Evolutionary conservation across 1,140 invertebrate genomes (phyloP).

Genomic region (Zaprionus vittiger): DNA sequence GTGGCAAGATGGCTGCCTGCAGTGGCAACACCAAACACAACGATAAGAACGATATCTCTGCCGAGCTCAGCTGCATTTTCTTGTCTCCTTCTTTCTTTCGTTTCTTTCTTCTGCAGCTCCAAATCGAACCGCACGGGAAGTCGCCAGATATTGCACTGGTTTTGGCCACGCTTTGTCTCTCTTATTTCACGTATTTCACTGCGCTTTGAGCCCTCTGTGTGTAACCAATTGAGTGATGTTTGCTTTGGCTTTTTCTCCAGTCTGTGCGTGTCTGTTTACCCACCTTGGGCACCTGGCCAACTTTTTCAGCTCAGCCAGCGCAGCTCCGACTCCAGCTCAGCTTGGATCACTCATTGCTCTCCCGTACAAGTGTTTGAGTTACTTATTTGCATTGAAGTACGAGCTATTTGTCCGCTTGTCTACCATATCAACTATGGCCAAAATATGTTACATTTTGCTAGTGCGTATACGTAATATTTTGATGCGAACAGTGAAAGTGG

Average conservation of each 20-base stretch:
- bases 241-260: conserved; percentile 48
- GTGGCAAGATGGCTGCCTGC: neutral
- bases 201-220: conserved; percentile 44
- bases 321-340: conserved; percentile 32
- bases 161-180: conserved; percentile 53
- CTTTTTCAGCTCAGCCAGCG: conserved; percentile 19
- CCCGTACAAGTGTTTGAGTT: conserved; percentile 62
- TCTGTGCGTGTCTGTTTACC: conserved; percentile 53
- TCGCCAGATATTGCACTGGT: conserved; percentile 70
- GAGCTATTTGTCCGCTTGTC: conserved; percentile 60
- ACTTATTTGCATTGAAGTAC: conserved; percentile 70
- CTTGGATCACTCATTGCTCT: conserved; percentile 44
- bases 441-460: conserved; percentile 11
- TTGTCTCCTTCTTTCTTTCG: neutral
- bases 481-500: conserved; percentile 57
- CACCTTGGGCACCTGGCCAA: conserved; percentile 66
- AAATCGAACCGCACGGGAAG: conserved; percentile 48
- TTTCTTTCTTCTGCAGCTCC: neutral
- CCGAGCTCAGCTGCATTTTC: conserved; percentile 50
- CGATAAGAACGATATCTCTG: conserved; percentile 8
- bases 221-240: conserved; percentile 53
- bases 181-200: conserved; percentile 68
- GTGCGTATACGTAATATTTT: conserved; percentile 51
- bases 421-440: conserved; percentile 41
- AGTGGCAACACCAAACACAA: conserved; percentile 47